Conservation (phyloP, 2,888 invertebrate genomes). For the Hermaeophaga mercurialis region DNA sequence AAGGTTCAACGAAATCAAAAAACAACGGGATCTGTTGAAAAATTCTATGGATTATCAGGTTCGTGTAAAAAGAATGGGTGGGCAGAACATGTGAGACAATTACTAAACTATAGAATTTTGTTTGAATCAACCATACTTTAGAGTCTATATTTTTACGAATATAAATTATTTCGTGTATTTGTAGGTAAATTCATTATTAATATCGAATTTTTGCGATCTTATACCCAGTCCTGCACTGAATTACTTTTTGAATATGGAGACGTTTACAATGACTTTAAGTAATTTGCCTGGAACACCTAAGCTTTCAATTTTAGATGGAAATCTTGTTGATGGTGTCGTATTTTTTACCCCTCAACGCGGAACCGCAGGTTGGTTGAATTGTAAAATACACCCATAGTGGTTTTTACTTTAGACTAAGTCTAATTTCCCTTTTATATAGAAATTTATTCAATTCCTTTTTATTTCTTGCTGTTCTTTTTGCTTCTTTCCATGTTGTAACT, state of each 20-base stretch:
- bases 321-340: slow-evolving; percentile 6
- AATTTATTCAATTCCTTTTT: too few species aligned
- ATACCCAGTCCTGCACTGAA: slow-evolving; percentile 9
- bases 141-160: too few species aligned
- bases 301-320: slow-evolving; percentile 9
- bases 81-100: too few species aligned
- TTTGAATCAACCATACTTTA: too few species aligned
- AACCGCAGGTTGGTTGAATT: slow-evolving; percentile 18
- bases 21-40: slow-evolving; percentile 4
- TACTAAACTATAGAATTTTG: too few species aligned
- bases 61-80: not conserved
- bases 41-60: slow-evolving; percentile 14
- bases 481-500: too few species aligned
- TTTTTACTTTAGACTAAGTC: too few species aligned
- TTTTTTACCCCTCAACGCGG: slow-evolving; percentile 20
- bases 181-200: slow-evolving; percentile 17
- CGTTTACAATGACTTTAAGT: slow-evolving; percentile 18
- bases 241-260: slow-evolving; percentile 4
- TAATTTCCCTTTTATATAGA: too few species aligned
- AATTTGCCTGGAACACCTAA: slow-evolving; percentile 19
- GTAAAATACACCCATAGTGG: too few species aligned
- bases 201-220: slow-evolving; percentile 5
- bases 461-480: too few species aligned
- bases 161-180: not conserved
- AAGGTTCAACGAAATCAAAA: slow-evolving; percentile 2